Base-by-base conservation (phyloP, 53 echinoderm and acorn worm species). In the Paelopatides confundens region DNA sequence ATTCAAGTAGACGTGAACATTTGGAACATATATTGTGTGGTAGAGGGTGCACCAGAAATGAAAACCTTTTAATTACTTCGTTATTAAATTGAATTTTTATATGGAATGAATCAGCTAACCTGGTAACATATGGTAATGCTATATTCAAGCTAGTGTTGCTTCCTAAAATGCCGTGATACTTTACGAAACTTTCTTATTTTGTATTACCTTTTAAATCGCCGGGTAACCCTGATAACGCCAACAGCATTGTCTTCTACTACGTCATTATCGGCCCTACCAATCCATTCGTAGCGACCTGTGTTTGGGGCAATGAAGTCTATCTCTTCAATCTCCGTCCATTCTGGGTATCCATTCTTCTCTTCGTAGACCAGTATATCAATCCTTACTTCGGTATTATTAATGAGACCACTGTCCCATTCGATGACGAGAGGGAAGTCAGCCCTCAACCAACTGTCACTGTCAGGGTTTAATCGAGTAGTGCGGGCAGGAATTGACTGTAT, bases 221-320 rank as follows among this genome's bases (percentile, higher is more conserved):
- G 63, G 3, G 96, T 96, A 29, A 96, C 87, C n/a, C 96, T 66
- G 76, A 96, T 91, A 11, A 93, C 95, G 13, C 96, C 96, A 23
- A 96, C 90, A 38, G 95, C 93, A 67, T 96, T 96, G 24, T 90
- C 51, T 5, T 94, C 93, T 1, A 82, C 87, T 30, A 95, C 86
- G 31, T 86, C 76, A n/a, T 81, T 87, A 17, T 66, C 49, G 12
- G 91, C 81, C 5, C 88, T 63, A 3, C 95, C 89, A 21, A 86
- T 90, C 93, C 93, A 96, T 12, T 92, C 93, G 43, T 90, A 96
- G 5, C 95, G 93, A 32, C 96, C 96, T 2, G 96, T 96, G 62
- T 96, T 96, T 0, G 69, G 81, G 0, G 88, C 95, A 18, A 91
- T 86, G 36, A 86, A 92, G 6, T 81, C 84, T n/a, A 96, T 81